Evolutionary conservation across 2,113 vertebrate genomes (phyloP).

Genomic region (Ginglymostoma cirratum): DNA sequence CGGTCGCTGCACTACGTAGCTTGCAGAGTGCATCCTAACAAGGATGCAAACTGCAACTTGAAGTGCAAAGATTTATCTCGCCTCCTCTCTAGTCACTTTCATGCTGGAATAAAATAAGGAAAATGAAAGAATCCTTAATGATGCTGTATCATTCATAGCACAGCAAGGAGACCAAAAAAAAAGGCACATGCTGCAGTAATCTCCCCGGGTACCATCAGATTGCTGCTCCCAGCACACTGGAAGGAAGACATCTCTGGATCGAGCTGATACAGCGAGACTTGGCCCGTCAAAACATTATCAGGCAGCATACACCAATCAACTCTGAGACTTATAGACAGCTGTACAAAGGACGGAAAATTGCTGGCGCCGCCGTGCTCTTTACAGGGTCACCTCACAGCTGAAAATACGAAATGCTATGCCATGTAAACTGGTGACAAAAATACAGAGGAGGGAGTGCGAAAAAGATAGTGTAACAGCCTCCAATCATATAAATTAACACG

Average conservation of each 20-base stretch:
- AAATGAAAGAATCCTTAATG: not conserved
- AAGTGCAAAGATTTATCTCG: not conserved
- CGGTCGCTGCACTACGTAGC: not conserved
- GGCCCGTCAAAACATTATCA: accelerated
- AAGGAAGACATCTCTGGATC: not conserved
- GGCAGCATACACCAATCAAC: accelerated
- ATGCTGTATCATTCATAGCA: not conserved
- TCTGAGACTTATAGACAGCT: constrained; percentile 34
- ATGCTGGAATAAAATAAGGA: not conserved
- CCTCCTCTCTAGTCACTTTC: not conserved
- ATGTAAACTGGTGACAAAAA: not conserved
- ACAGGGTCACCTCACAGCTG: constrained; percentile 40
- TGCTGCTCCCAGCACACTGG: not conserved
- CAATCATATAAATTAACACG: constrained; percentile 49
- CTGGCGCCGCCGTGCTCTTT: accelerated
- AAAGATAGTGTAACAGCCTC: not conserved
- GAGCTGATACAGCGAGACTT: not conserved
- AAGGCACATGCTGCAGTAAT: not conserved
- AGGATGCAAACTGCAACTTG: not conserved
- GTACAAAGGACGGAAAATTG: constrained; percentile 39
- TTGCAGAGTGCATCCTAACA: not conserved
- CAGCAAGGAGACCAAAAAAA: not conserved
- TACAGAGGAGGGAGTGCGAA: not conserved
- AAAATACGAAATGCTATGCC: constrained; percentile 19
- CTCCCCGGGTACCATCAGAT: not conserved